Conservation (phyloP, 2,888 invertebrate species). For the Oligia fasciuncula region DNA sequence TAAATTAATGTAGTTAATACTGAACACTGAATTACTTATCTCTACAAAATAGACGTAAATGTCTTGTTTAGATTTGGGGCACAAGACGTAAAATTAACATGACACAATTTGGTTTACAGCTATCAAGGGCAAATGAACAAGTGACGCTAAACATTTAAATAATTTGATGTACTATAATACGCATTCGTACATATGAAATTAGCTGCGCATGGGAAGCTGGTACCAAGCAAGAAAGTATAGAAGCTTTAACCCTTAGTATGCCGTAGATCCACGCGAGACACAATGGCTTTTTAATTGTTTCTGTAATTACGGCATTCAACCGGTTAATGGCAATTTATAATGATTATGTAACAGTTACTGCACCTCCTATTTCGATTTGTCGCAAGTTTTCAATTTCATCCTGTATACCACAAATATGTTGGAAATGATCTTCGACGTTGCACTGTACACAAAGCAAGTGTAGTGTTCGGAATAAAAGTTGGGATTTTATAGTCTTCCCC, state of each 20-base stretch:
- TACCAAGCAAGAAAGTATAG: background rate
- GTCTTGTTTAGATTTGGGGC: background rate
- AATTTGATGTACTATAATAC: background rate
- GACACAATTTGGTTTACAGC: background rate
- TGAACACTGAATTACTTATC: background rate
- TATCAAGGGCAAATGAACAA: background rate
- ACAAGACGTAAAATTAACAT: background rate
- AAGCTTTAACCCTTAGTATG: background rate
- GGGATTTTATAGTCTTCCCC: background rate
- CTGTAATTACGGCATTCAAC: no score
- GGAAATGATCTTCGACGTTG: background rate
- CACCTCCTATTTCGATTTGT: no score
- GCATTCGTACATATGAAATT: background rate
- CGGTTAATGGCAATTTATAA: no score
- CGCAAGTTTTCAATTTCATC: no score
- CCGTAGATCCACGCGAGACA: no score
- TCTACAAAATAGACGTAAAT: background rate
- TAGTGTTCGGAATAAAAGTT: no score
- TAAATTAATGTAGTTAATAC: background rate
- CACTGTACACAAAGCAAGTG: background rate
- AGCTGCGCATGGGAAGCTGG: background rate
- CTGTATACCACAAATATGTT: background rate
- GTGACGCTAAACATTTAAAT: background rate
- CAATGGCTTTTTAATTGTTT: no score
- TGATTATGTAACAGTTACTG: no score